Percentiles rank a stretch among this genome's conserved stretches.
Conservation (phyloP, 2,797 vertebrate genomes). For the Sebastes matsubarae region DNA sequence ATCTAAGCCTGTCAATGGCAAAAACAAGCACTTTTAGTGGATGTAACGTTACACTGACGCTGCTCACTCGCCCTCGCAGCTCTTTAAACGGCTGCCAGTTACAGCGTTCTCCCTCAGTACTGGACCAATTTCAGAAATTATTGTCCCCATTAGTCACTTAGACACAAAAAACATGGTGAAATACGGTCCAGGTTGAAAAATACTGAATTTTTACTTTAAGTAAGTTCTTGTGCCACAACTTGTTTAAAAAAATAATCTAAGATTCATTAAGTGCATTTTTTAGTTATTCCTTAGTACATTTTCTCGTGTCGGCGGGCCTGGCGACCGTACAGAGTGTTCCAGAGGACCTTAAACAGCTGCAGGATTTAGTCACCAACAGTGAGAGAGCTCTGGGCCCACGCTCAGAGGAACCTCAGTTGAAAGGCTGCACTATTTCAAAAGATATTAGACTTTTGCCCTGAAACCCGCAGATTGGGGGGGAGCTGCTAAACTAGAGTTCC, state of each 20-base stretch:
- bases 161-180: no score
- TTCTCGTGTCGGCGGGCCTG: slow-evolving; percentile 18
- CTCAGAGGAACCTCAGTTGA: slow-evolving; percentile 39
- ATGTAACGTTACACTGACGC: no score
- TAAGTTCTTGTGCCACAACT: neutral
- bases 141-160: no score
- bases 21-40: no score
- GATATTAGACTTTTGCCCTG: slow-evolving; percentile 39
- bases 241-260: neutral
- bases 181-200: no score
- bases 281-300: slow-evolving; percentile 4
- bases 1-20: no score
- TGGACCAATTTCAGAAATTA: no score
- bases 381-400: slow-evolving; percentile 25
- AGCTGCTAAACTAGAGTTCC: slow-evolving; percentile 21
- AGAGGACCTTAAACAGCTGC: slow-evolving; percentile 17
- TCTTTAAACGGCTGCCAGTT: no score
- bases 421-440: slow-evolving; percentile 57
- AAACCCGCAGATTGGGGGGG: neutral
- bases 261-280: slow-evolving; percentile 27
- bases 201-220: neutral
- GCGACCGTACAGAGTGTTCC: slow-evolving; percentile 19
- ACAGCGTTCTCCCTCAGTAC: no score
- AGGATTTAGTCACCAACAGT: slow-evolving; percentile 30
- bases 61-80: no score